Evolutionary conservation across 2,113 vertebrate species (phyloP), one percentile per base, ranked within the genome.

Genomic region (Andinoacara biseriatus): DNA sequence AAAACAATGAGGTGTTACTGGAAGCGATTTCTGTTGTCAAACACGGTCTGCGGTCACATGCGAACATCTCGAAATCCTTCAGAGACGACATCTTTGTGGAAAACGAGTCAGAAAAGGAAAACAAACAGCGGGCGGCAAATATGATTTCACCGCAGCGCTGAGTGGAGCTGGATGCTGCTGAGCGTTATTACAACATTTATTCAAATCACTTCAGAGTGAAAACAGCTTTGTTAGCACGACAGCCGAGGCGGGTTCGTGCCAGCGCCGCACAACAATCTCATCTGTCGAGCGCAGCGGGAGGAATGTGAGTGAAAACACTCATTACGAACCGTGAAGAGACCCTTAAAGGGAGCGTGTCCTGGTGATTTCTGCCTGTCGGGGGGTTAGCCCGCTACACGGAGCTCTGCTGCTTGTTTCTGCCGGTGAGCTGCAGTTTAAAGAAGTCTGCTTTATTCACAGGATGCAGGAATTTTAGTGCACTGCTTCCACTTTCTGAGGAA

Each of bases 141-240:
- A 54, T n/a, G 49, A 49, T 59, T 65, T 65, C 46, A 22, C 58
- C n/a, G 46, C 74, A 29, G 65, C 29, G 17, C 10, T 33, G 13
- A 1, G 58, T 52, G 46, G 59, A 76, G n/a, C 59, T 43, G 82
- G 57, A 59, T 11, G 52, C 17, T 29, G 62, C 14, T 0, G 6
- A 35, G 8, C 62, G 46, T 84, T 86, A 43, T 60, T 86, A 9
- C 59, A 65, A 31, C 35, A 52, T 83, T 85, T 56, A 78, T 69
- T 89, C 49, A 77, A 38, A 82, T 84, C 43, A 62, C 11, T 75
- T 74, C 49, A 60, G 69, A 76, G 75, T 33, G 78, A 82, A 84
- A 84, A 80, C 87, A 60, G 79, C 62, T 80, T 74, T 74, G 59
- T 90, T 84, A 86, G 18, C 4, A 5, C 58, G 78, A 82, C 84